A percentile compares a stretch with the other conserved stretches of the same genome.
These are phyloP conservation scores for Zophobas morio DNA, from an alignment of 1,140 invertebrate genomes.

Conservation along the genomic window DNA sequence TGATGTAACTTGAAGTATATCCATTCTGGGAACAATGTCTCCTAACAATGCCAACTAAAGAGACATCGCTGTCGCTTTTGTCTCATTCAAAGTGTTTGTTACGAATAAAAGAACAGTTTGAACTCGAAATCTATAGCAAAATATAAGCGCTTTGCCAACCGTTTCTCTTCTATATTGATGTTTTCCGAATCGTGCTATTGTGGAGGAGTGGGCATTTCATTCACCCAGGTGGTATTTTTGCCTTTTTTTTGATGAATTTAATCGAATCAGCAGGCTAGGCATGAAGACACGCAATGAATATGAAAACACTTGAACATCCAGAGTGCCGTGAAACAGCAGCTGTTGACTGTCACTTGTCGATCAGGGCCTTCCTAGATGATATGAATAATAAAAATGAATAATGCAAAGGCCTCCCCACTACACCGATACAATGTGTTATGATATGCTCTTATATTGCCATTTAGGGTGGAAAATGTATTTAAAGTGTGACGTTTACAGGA, in stretches of 20 bases:
- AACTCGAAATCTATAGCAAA: conserved; percentile 58
- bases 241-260: conserved; percentile 46
- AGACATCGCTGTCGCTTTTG: conserved; percentile 65
- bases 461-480: conserved; percentile 65
- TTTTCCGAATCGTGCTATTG: conserved; percentile 47
- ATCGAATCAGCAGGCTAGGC: conserved; percentile 36
- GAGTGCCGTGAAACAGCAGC: conserved; percentile 63
- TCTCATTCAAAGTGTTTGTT: conserved; percentile 63
- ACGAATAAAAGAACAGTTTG: conserved; percentile 64
- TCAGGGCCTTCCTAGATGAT: conserved; percentile 62
- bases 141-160: conserved; percentile 51
- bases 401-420: conserved; percentile 63
- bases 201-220: conserved; percentile 46
- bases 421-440: conserved; percentile 63
- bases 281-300: conserved; percentile 44
- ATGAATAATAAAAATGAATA: conserved; percentile 65
- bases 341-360: conserved; percentile 66
- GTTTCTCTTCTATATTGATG: conserved; percentile 45
- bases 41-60: conserved; percentile 66
- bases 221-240: conserved; percentile 26
- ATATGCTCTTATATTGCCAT: conserved; percentile 64
- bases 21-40: conserved; percentile 64
- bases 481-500: conserved; percentile 67
- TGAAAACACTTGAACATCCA: conserved; percentile 59
- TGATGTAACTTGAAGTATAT: conserved; percentile 67